Base-by-base conservation (phyloP, 2,888 invertebrate genomes). In the Oegoconia quadripuncta region DNA sequence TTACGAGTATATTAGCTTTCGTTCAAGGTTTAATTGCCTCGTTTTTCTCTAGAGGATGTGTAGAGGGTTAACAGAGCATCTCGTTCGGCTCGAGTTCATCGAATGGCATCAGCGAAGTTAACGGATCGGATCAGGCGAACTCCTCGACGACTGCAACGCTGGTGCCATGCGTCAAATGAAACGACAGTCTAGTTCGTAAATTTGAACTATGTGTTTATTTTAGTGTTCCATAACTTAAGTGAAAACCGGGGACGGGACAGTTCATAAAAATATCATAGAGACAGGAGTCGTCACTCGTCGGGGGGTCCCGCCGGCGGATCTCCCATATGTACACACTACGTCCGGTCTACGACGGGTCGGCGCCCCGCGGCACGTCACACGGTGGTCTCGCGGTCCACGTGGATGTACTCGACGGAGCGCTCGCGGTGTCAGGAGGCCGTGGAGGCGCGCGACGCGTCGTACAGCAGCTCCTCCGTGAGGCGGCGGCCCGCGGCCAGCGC, bases 361-460 rank as follows among this genome's bases (percentile, higher is more conserved):
- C 79, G 75, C 76, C 70, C 76, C 79, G 89, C n/a, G n/a, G 32
- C 17, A 3, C 22, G 26, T 93, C 92, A 95, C 90, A 96, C 96
- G 66, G 96, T 96, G 76, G 96, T 96, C 89, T 96, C 96, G 79
- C 95, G 93, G 89, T 96, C 96, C 89, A 96, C 94, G 87, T 95
- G 95, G 74, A 96, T 96, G 84, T 94, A 96, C 81, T 96, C 96
- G 90, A 96, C 95, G 90, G 94, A 93, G 89, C 94, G 93, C 76
- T 92, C 91, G 84, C 94, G 94, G 68, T 95, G 95, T 96, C 96
- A 96, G 91, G 96, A 95, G 65, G 91, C 88, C 25, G 90, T 78
- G 2, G 83, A 81, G 25, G 81, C 69, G 59, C 83, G 88, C 53
- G 89, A 90, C 46, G 90, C 89, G 66, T 92, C 92, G 58, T 91